These are phyloP conservation scores for Actinopyga echinites DNA, from an alignment of 53 echinoderm and acorn worm species.

Conservation along the genomic window DNA sequence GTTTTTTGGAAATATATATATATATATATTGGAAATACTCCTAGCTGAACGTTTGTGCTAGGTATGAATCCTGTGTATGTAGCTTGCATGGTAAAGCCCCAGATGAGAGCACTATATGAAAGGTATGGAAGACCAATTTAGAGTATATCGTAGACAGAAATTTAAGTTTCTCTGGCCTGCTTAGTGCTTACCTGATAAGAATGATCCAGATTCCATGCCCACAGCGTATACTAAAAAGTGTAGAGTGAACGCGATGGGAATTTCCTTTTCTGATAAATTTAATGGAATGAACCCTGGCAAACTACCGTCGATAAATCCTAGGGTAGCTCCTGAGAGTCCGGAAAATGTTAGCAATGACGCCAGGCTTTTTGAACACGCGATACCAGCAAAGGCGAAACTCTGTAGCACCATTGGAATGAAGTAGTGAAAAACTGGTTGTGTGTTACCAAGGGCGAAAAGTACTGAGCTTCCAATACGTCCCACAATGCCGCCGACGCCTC, in stretches of 20 bases:
- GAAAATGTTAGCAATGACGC: neutral
- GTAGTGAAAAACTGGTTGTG: neutral
- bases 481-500: neutral
- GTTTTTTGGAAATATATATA: too few species aligned
- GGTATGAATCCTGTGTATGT: too few species aligned
- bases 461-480: neutral
- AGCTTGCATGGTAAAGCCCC: too few species aligned
- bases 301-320: neutral
- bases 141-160: too few species aligned
- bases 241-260: neutral
- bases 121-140: too few species aligned
- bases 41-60: too few species aligned
- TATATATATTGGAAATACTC: too few species aligned
- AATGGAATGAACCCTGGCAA: neutral
- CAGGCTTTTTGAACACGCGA: neutral
- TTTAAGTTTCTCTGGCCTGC: too few species aligned
- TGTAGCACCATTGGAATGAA: neutral
- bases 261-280: neutral
- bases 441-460: neutral
- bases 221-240: conserved; percentile 12
- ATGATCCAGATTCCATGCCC: conserved; percentile 31
- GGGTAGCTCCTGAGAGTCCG: neutral
- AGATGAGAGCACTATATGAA: too few species aligned
- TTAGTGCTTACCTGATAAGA: neutral
- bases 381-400: neutral